Conservation (phyloP, 2,113 vertebrate genomes). For the Trinectes maculatus region DNA sequence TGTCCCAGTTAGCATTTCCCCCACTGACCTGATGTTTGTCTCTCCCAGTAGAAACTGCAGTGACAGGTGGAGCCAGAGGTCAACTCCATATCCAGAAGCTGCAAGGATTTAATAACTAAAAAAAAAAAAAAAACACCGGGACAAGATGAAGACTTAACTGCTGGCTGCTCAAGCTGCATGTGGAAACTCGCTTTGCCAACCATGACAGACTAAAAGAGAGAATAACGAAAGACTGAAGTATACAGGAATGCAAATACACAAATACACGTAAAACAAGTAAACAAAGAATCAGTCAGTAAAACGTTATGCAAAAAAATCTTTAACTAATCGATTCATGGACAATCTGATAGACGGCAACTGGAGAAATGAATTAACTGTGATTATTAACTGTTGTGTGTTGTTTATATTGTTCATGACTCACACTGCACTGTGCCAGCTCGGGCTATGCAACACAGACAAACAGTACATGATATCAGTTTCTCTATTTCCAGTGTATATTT, state of each 20-base stretch:
- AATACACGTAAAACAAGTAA: background rate
- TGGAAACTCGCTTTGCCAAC: constrained; percentile 41
- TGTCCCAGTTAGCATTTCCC: background rate
- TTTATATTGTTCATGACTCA: constrained; percentile 24
- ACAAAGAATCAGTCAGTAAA: background rate
- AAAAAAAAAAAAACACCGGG: constrained; percentile 18
- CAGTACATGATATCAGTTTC: background rate
- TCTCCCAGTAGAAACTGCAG: constrained; percentile 10
- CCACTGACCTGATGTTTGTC: too few species aligned
- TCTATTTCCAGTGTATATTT: constrained; percentile 1
- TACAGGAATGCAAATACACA: background rate
- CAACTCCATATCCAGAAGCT: constrained; percentile 25
- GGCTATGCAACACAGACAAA: constrained; percentile 66
- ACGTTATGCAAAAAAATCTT: constrained; percentile 13
- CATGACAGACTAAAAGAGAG: constrained; percentile 15
- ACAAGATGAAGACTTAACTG: constrained; percentile 5
- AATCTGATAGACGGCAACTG: constrained; percentile 17
- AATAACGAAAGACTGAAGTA: constrained; percentile 17
- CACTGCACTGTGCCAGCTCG: constrained; percentile 30
- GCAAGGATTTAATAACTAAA: constrained; percentile 23
- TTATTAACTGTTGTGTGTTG: background rate
- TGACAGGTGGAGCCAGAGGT: constrained; percentile 21
- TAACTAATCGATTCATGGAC: constrained; percentile 24
- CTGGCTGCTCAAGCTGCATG: constrained; percentile 44
- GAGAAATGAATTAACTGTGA: constrained; percentile 21